Conservation (phyloP, 2,113 vertebrate species). For the Proteles cristata region DNA sequence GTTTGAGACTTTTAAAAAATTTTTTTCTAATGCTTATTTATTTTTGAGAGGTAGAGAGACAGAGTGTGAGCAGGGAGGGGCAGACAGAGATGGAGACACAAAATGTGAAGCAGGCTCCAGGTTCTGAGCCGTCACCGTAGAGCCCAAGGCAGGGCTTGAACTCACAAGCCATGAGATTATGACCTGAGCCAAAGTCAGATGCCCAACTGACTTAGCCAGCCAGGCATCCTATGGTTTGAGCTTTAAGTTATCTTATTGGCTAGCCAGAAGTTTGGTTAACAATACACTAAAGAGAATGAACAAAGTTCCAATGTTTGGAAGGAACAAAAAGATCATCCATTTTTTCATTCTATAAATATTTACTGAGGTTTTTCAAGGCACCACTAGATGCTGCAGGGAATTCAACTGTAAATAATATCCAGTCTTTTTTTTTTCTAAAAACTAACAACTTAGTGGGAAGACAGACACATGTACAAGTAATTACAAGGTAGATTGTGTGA, state of each 20-base stretch:
- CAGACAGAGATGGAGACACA: no score
- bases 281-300: constrained; percentile 13
- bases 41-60: no score
- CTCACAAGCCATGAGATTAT: no score
- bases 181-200: no score
- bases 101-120: no score
- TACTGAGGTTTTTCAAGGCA: constrained; percentile 55
- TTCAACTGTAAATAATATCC: constrained; percentile 63
- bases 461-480: constrained; percentile 48
- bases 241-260: background rate
- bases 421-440: constrained; percentile 39
- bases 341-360: constrained; percentile 68
- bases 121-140: no score
- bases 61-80: no score
- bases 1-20: background rate
- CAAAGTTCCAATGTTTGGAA: constrained; percentile 50
- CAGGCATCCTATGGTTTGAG: background rate
- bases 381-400: constrained; percentile 1
- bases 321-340: background rate
- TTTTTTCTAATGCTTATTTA: no score
- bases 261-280: constrained; percentile 1
- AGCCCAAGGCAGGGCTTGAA: no score
- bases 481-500: constrained; percentile 55
- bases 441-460: constrained; percentile 43
- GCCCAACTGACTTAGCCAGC: no score